These are phyloP conservation scores for Stichodactyla helianthus DNA, from an alignment of 64 coral and sea anemone species.

Conservation along the genomic window DNA sequence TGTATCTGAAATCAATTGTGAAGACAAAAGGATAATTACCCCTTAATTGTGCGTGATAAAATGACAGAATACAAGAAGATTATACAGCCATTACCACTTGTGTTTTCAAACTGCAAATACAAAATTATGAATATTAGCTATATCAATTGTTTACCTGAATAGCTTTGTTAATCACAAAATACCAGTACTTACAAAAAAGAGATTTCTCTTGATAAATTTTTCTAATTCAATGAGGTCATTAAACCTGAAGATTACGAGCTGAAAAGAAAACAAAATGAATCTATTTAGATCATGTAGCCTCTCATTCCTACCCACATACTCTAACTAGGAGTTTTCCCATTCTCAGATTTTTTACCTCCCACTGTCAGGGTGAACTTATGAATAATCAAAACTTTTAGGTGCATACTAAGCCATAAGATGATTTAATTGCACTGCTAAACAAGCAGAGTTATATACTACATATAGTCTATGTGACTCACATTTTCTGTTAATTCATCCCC, in stretches of 20 bases:
- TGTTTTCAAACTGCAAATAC: conserved; percentile 70
- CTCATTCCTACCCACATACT: background rate
- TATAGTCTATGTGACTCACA: conserved; percentile 17
- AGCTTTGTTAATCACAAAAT: background rate
- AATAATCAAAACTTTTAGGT: too few species aligned
- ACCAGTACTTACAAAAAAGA: conserved; percentile 90
- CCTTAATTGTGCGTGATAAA: conserved; percentile 53
- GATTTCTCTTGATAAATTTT: conserved; percentile 69
- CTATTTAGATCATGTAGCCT: background rate
- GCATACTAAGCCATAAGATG: too few species aligned
- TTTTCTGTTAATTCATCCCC: conserved; percentile 72
- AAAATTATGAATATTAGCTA: background rate
- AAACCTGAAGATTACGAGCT: conserved; percentile 72
- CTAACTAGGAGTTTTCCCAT: background rate
- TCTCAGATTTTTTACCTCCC: background rate
- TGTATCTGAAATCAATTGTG: background rate
- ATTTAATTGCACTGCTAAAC: too few species aligned
- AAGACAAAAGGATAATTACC: conserved; percentile 25
- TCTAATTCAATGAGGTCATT: conserved; percentile 45
- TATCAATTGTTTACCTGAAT: background rate
- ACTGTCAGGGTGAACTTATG: too few species aligned
- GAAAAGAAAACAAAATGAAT: background rate
- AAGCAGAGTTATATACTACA: too few species aligned
- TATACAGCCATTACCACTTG: conserved; percentile 87
- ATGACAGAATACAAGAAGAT: conserved; percentile 76